Percentiles rank a stretch among this genome's conserved stretches.
Evolutionary conservation across 1,140 invertebrate species (phyloP).

Genomic region (Drosophila novamexicana): DNA sequence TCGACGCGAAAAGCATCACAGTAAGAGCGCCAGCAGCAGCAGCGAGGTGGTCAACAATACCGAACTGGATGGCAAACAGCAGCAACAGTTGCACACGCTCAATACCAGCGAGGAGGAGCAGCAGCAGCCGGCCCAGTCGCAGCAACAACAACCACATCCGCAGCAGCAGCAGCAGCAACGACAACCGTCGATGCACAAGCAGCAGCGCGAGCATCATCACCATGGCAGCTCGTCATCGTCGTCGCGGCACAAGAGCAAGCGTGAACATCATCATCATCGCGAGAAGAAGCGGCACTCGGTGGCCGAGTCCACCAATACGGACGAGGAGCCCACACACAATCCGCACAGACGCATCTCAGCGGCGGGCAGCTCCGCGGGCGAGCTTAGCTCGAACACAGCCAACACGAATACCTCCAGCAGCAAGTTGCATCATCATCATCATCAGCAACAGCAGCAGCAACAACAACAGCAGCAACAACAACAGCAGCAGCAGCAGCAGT

Average conservation of each 20-base stretch:
- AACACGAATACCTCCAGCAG: conserved; percentile 46
- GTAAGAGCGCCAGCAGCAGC: conserved; percentile 35
- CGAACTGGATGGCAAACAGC: conserved; percentile 18
- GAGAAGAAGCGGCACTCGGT: conserved; percentile 80
- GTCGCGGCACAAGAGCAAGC: conserved; percentile 71
- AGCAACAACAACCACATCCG: conserved; percentile 34
- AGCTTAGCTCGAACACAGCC: conserved; percentile 55
- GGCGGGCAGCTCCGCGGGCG: conserved; percentile 57
- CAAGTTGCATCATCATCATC: conserved; percentile 42
- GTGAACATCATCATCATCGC: conserved; percentile 77
- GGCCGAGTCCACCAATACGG: conserved; percentile 72
- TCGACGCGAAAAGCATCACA: conserved; percentile 62
- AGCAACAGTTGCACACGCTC: conserved; percentile 27
- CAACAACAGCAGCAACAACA: conserved; percentile 12
- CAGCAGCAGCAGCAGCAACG: conserved; percentile 47
- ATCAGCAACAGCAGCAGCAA: conserved; percentile 36
- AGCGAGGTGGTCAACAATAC: conserved; percentile 22
- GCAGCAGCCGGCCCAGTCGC: conserved; percentile 25
- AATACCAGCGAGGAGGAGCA: conserved; percentile 72
- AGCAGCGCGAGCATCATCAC: conserved; percentile 64
- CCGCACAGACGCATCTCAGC: conserved; percentile 64
- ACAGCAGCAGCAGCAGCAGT: conserved; percentile 15
- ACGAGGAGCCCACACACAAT: conserved; percentile 69
- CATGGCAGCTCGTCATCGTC: conserved; percentile 55
- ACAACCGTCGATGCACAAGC: conserved; percentile 21